These are phyloP conservation scores for Notospermus geniculatus DNA, from an alignment of 1,140 invertebrate species.

Conservation along the genomic window DNA sequence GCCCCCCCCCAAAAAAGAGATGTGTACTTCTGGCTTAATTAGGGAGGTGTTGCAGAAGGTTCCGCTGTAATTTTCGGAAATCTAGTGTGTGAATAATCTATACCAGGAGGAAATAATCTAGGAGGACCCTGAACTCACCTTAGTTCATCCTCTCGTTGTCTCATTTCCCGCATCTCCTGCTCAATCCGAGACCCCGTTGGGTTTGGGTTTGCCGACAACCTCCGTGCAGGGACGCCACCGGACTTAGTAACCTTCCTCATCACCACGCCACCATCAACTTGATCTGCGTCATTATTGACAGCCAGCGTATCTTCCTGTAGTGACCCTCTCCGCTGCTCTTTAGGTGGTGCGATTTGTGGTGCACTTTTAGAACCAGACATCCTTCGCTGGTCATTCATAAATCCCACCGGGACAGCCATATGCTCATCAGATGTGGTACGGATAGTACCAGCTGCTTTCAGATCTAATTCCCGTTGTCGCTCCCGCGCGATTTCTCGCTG, in stretches of 20 bases:
- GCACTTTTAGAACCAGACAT: no score
- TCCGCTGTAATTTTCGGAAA: no score
- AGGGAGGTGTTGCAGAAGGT: no score
- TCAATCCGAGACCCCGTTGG: neutral
- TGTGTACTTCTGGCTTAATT: no score
- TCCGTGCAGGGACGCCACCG: no score
- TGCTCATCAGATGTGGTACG: conserved; percentile 53
- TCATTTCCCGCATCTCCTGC: neutral
- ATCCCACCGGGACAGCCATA: conserved; percentile 30
- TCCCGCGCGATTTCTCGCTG: conserved; percentile 58
- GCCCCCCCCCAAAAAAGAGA: no score
- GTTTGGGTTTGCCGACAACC: neutral
- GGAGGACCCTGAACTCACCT: neutral
- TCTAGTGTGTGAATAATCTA: no score
- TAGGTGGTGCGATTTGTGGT: conserved; percentile 1
- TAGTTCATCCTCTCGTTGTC: conserved; percentile 13
- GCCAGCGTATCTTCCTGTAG: no score
- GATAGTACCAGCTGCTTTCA: conserved; percentile 50
- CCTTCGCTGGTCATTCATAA: neutral
- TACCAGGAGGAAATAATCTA: no score
- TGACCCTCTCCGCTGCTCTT: neutral
- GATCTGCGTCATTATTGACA: no score
- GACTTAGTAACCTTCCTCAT: neutral
- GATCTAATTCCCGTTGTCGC: conserved; percentile 51
- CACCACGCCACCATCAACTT: no score